Percentiles rank a stretch among this genome's conserved stretches.
phyloP scores from a whole-genome alignment of 2,797 vertebrate species.

The Falco rusticolus region DNA sequence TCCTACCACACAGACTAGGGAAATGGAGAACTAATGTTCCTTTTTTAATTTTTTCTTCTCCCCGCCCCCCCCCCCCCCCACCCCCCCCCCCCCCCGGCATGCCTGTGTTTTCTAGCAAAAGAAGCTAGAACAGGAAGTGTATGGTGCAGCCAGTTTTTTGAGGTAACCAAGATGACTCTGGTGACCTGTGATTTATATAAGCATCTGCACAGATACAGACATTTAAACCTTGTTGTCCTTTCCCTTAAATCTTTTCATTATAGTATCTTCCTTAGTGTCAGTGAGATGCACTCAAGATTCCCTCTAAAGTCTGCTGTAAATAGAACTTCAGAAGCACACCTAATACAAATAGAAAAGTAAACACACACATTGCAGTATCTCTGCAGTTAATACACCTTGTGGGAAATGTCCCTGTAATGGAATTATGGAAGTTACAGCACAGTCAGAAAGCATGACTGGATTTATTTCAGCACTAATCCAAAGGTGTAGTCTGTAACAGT shows the following conservation, averaged over 20 bases:
- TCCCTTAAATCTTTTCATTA: not conserved
- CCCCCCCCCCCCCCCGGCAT: not conserved
- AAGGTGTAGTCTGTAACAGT: not conserved
- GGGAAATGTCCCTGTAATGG: not conserved
- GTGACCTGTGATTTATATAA: not conserved
- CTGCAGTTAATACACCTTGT: not conserved
- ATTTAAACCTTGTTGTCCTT: not conserved
- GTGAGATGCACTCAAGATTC: not conserved
- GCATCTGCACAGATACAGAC: accelerated
- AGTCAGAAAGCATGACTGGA: not conserved
- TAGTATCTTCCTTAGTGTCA: not conserved
- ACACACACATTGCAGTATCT: not conserved
- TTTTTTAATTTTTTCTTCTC: not conserved
- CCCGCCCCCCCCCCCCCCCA: too few relatives aligned
- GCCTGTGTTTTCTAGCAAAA: not conserved
- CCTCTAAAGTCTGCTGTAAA: not conserved
- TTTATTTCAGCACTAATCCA: not conserved
- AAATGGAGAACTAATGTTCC: not conserved
- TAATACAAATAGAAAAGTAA: not conserved
- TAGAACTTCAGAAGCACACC: not conserved
- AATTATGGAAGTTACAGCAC: not conserved
- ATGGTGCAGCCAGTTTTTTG: not conserved
- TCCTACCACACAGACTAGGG: not conserved
- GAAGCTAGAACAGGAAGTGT: not conserved
- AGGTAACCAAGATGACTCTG: not conserved